Conservation (phyloP, 2,797 vertebrate genomes). For the Coreius guichenoti region DNA sequence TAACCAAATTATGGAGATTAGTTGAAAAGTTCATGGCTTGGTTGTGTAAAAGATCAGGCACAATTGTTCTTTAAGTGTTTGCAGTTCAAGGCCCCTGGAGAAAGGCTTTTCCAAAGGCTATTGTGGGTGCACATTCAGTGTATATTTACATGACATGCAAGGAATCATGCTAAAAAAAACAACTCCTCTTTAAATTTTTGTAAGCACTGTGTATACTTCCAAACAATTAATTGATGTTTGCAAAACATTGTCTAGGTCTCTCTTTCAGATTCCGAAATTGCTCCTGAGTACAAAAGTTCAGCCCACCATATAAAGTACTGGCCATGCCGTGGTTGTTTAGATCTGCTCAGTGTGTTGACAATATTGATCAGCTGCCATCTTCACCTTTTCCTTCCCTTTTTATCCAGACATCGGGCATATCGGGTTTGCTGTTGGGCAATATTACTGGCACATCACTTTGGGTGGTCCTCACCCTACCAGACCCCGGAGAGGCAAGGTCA, state of each 20-base stretch:
- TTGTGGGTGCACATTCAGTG: conserved; percentile 48
- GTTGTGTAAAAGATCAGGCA: conserved; percentile 45
- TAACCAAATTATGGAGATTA: conserved; percentile 23
- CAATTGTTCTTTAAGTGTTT: conserved; percentile 34
- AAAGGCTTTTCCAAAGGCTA: conserved; percentile 41
- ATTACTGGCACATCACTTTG: conserved; percentile 84
- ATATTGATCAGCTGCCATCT: conserved; percentile 70
- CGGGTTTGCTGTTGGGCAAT: conserved; percentile 95
- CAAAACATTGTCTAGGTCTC: conserved; percentile 14
- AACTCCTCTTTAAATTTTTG: neutral
- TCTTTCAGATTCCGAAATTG: conserved; percentile 40
- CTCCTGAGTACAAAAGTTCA: conserved; percentile 41
- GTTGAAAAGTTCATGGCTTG: conserved; percentile 39
- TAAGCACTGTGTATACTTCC: neutral
- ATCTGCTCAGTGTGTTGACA: conserved; percentile 43
- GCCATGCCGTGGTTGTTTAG: conserved; percentile 57
- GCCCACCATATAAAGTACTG: conserved; percentile 34
- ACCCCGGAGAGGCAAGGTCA: conserved; percentile 77
- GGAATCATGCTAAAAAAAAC: conserved; percentile 34
- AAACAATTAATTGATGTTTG: neutral
- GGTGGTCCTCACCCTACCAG: conserved; percentile 82
- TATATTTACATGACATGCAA: conserved; percentile 46
- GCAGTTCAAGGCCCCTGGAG: conserved; percentile 38
- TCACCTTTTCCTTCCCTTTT: conserved; percentile 82
- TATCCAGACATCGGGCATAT: conserved; percentile 96